Percentiles rank a stretch among this genome's conserved stretches.
These are phyloP conservation scores for Festucalex cinctus DNA, from an alignment of 2,113 vertebrate genomes.

Conservation along the genomic window DNA sequence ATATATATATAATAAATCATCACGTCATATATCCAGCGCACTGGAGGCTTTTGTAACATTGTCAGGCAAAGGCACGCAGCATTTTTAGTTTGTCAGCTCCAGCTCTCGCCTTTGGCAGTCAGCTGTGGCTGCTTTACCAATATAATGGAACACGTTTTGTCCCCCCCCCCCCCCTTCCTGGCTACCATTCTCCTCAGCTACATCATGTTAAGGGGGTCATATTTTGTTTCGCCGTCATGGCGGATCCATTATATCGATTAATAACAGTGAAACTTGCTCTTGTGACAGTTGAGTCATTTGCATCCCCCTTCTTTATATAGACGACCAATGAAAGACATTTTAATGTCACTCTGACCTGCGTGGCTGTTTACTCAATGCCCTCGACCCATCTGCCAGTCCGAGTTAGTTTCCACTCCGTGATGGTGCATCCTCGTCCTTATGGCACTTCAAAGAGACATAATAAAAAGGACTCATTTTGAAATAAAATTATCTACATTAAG, in stretches of 20 bases:
- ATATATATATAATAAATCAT: background rate
- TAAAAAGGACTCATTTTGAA: background rate
- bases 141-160: background rate
- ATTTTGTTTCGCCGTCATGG: background rate
- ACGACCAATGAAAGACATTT: constrained; percentile 44
- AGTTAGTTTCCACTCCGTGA: constrained; percentile 45
- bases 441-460: background rate
- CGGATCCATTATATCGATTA: background rate
- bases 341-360: constrained; percentile 53
- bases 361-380: constrained; percentile 55
- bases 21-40: background rate
- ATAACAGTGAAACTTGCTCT: background rate
- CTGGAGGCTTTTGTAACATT: background rate
- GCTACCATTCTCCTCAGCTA: too few relatives aligned
- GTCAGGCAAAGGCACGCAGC: background rate
- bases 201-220: background rate
- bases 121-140: background rate
- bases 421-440: constrained; percentile 15
- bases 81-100: background rate
- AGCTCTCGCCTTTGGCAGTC: background rate
- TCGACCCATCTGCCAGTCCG: constrained; percentile 56
- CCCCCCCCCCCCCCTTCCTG: too few relatives aligned
- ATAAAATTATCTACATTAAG: background rate
- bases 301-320: constrained; percentile 21
- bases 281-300: constrained; percentile 5